Base-by-base conservation (phyloP, 2,113 vertebrate genomes). In the Neolamprologus cancellatus region DNA sequence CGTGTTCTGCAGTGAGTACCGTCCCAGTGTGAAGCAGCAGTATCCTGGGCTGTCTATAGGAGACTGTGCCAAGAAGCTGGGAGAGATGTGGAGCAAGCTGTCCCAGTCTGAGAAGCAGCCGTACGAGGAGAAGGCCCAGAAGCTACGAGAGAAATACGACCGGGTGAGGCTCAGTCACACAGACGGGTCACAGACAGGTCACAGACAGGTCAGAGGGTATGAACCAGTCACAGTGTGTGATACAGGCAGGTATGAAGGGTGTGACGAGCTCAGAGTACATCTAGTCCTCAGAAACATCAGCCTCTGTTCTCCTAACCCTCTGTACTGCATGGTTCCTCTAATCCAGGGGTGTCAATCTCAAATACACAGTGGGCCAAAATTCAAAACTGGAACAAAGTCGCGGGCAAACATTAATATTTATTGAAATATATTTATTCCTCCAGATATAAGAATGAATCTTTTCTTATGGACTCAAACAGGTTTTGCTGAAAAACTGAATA, bases 81-180 rank as follows among this genome's bases (percentile, higher is more conserved):
- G 95, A 0, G 94, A 95, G 87, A 94, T 95, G 95, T 96, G 94
- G 94, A 92, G 92, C 85, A 95, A 95, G 61, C 92, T 94, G 87
- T 69, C 91, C 1, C 95, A 94, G 88, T 86, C 90, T 5, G 94
- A 96, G 64, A 95, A 95, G 7, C 92, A 20, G 12, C 94, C 95
- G 7, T 95, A 94, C 61, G 94, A 95, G 53, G 94, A 95, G 92
- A 95, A 95, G 91, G 94, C 94, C 52, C 94, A 95, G 87, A 95
- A 94, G 5, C 94, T 95, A 28, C 66, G 94, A 5, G 94, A 95
- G 93, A 95, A 95, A 85, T 95, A 95, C 13, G 94, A 95, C 94
- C 92, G 86, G 92, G 94, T 95, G 30, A 92, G 89, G 1, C 30
- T 7, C 28, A 1, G 0, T 6, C n/a, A 39, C 32, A 41, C 64